Conservation (phyloP, 2,113 vertebrate genomes). For the Onychostoma macrolepis region DNA sequence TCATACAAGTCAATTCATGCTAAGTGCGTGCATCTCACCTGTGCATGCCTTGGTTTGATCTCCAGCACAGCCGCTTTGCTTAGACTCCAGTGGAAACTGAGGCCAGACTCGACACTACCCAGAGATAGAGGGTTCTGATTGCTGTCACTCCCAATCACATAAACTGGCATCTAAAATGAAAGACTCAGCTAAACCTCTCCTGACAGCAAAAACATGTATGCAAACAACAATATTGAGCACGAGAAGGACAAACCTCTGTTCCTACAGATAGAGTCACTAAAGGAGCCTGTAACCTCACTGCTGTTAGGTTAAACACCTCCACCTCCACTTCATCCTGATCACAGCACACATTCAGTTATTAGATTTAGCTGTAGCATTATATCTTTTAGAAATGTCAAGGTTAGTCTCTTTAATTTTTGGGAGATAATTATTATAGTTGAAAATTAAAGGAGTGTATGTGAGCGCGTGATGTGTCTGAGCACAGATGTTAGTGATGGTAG, state of each 20-base stretch:
- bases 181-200: not conserved
- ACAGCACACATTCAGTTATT: not conserved
- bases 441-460: not conserved
- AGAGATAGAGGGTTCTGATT: conserved; percentile 76
- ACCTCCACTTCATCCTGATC: conserved; percentile 72
- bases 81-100: conserved; percentile 75
- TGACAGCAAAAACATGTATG: not conserved
- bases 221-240: not conserved
- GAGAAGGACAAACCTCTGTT: conserved; percentile 64
- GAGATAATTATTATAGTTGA: not conserved
- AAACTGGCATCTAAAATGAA: conserved; percentile 74
- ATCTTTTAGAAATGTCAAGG: not conserved
- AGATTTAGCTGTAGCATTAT: not conserved
- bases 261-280: conserved; percentile 68
- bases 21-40: conserved; percentile 64
- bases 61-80: conserved; percentile 73
- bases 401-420: not conserved
- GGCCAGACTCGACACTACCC: conserved; percentile 65
- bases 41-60: conserved; percentile 66
- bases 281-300: conserved; percentile 70
- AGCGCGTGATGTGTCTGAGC: not conserved
- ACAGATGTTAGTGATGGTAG: not conserved
- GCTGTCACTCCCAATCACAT: conserved; percentile 71
- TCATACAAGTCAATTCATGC: not conserved
- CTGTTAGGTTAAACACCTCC: conserved; percentile 72